These are phyloP conservation scores for Tinea semifulvella DNA, from an alignment of 2,888 invertebrate species.

Conservation along the genomic window DNA sequence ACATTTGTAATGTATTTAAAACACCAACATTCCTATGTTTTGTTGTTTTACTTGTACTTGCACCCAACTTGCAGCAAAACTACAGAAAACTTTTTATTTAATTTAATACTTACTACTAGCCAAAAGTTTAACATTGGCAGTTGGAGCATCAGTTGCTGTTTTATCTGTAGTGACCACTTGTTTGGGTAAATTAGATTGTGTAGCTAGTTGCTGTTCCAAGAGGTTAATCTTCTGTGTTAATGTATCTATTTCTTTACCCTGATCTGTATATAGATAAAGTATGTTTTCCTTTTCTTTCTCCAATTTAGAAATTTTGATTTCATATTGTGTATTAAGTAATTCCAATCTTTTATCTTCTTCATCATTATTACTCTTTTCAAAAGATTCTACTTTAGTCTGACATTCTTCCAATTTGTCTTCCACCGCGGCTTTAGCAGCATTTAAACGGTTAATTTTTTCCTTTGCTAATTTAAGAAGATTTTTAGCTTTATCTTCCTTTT, in stretches of 20 bases:
- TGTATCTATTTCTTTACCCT: constrained; percentile 72
- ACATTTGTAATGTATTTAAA: too few relatives aligned
- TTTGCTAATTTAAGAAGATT: constrained; percentile 78
- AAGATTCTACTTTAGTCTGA: constrained; percentile 54
- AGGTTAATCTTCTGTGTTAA: constrained; percentile 76
- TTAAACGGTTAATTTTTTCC: constrained; percentile 75
- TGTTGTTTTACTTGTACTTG: too few relatives aligned
- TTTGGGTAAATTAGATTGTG: constrained; percentile 75
- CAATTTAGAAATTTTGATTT: constrained; percentile 72
- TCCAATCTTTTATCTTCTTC: constrained; percentile 67
- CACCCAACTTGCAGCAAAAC: too few relatives aligned
- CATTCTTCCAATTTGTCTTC: constrained; percentile 67
- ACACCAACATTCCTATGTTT: too few relatives aligned
- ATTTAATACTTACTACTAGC: constrained; percentile 75
- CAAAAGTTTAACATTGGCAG: constrained; percentile 95
- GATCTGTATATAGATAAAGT: constrained; percentile 68
- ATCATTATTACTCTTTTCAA: constrained; percentile 43
- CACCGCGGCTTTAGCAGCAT: constrained; percentile 72
- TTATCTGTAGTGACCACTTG: constrained; percentile 65
- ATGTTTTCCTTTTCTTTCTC: constrained; percentile 78
- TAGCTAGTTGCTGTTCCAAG: constrained; percentile 74
- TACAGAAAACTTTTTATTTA: too few relatives aligned
- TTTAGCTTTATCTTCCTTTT: constrained; percentile 73
- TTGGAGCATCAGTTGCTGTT: constrained; percentile 69
- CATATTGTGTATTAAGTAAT: constrained; percentile 74